Base-by-base conservation (phyloP, 2,797 vertebrate species). In the Tiaroga cobitis region DNA sequence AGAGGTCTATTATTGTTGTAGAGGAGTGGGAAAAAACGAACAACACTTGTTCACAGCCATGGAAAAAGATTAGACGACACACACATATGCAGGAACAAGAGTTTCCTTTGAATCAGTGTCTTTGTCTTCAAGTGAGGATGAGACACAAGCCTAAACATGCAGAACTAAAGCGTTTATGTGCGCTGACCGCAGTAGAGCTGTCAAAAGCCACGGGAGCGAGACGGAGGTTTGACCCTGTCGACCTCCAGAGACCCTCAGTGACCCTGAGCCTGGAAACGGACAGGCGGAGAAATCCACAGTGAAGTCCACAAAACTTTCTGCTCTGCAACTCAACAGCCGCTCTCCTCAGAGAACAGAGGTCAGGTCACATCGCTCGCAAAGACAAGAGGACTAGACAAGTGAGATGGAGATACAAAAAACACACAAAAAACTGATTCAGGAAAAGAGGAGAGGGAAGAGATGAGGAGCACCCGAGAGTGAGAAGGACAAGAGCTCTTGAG, bases 341-440 rank as follows among this genome's bases (percentile, higher is more conserved):
- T 39, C 59, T 76, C 34, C 41, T 67, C 24, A 21, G 61, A 67
- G 43, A 83, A 67, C 43, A 68, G 32, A 83, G 24, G 32, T 2
- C 32, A 39, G 73, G 73, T 83, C 72, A 76, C 32, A 39, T 11
- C 10, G 2, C 43, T 68, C 32, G 1, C 15, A 54, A 39, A 76
- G 32, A 65, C 75, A 73, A 72, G 61, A 85, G 67, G 67, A 83
- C 68, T 80, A 46, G 29, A 67, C 59, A 7, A 72, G 29, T 24
- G 65, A 4, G n/a, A n/a, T 43, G n/a, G 65, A 39, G 26, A 77
- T 43, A 7, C n/a, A n/a, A n/a, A n/a, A n/a, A 74, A 41, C 77
- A 74, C 63, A 26, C 37, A 16, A 63, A 86, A 24, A 82, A 92
- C 88, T 92, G 90, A 92, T 90, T 91, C 87, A 89, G 18, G 37